Percentiles rank a stretch among this genome's conserved stretches.
phyloP scores from a whole-genome alignment of 2,888 invertebrate species.

The Acleris holmiana region DNA sequence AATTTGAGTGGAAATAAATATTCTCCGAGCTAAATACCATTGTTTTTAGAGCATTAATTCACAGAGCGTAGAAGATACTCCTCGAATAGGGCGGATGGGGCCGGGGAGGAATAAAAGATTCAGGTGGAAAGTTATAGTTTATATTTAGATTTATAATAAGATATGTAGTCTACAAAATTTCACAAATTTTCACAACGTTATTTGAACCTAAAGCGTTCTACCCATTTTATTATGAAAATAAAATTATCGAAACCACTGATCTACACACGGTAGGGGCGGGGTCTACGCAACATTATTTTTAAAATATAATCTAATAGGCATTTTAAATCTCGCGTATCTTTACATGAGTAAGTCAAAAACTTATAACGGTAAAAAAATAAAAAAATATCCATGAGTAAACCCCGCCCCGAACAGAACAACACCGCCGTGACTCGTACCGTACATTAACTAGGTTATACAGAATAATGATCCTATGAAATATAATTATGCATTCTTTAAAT shows the following conservation, averaged over 20 bases:
- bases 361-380: slow-evolving; percentile 85
- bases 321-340: slow-evolving; percentile 74
- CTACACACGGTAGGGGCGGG: slow-evolving; percentile 76
- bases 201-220: slow-evolving; percentile 84
- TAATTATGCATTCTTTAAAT: slow-evolving; percentile 85
- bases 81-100: not conserved
- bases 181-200: slow-evolving; percentile 85
- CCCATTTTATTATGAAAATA: slow-evolving; percentile 84
- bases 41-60: not conserved
- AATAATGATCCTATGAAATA: slow-evolving; percentile 86
- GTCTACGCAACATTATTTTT: slow-evolving; percentile 81
- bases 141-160: slow-evolving; percentile 85
- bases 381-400: slow-evolving; percentile 83
- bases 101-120: slow-evolving; percentile 65
- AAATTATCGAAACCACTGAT: slow-evolving; percentile 82
- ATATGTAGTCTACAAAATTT: slow-evolving; percentile 85
- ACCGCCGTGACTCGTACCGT: slow-evolving; percentile 52
- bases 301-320: slow-evolving; percentile 85
- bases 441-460: slow-evolving; percentile 84
- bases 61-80: not conserved
- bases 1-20: no score
- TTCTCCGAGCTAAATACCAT: no score
- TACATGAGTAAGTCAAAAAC: slow-evolving; percentile 81
- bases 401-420: slow-evolving; percentile 76
- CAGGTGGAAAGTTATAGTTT: slow-evolving; percentile 82